phyloP scores from a whole-genome alignment of 1,140 invertebrate genomes.

The Euwallacea fornicatus region DNA sequence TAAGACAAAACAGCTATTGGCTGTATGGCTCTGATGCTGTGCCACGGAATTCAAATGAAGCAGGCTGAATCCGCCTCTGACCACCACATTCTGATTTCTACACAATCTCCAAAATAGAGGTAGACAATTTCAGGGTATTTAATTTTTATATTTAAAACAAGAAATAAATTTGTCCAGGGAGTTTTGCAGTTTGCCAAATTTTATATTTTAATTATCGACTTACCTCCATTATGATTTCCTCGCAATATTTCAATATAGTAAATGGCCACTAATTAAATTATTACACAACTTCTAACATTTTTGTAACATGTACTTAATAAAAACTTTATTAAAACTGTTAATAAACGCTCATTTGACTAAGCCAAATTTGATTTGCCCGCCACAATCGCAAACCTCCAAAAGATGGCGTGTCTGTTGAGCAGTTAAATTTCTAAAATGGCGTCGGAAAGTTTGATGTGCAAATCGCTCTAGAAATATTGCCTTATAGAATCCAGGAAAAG shows the following conservation, averaged over 20 bases:
- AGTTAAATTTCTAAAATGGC: constrained; percentile 49
- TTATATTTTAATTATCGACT: no score
- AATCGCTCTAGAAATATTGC: constrained; percentile 42
- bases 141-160: constrained; percentile 9
- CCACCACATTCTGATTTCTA: constrained; percentile 29
- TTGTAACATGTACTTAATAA: no score
- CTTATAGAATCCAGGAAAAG: constrained; percentile 15
- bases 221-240: no score
- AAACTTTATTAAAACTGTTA: no score
- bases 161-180: background rate
- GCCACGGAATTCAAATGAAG: no score
- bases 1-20: no score
- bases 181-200: no score
- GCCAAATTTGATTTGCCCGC: constrained; percentile 40
- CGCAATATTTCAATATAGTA: no score
- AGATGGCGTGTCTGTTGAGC: constrained; percentile 51
- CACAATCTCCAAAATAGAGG: constrained; percentile 33
- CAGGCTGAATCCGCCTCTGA: constrained; percentile 16
- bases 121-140: constrained; percentile 23
- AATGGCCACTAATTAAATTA: no score
- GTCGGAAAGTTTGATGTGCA: constrained; percentile 47
- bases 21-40: no score
- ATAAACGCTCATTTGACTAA: no score
- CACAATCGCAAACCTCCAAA: constrained; percentile 34
- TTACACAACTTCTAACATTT: no score